Evolutionary conservation across 2,888 invertebrate species (phyloP), one percentile per base, ranked within the genome.

Genomic region (Dicyrtoma fusca): DNA sequence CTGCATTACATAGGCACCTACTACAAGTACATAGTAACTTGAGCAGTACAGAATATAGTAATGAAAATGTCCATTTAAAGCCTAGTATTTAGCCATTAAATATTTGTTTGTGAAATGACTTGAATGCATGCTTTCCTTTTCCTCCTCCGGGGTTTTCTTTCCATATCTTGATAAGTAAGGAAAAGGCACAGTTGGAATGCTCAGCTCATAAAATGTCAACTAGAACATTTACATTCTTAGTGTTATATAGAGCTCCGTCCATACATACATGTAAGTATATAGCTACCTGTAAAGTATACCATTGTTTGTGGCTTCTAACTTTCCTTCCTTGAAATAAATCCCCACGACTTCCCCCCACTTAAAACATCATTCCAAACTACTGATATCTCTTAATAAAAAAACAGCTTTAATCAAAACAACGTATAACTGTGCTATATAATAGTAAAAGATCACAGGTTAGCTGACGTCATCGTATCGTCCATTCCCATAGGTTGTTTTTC

Each of bases 1-100:
- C n/a, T n/a, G n/a, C n/a, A n/a, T n/a, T n/a, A n/a, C n/a, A n/a
- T n/a, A n/a, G n/a, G n/a, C n/a, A n/a, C n/a, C n/a, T n/a, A n/a
- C n/a, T n/a, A n/a, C n/a, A n/a, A n/a, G n/a, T n/a, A n/a, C n/a
- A n/a, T n/a, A n/a, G n/a, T n/a, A n/a, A n/a, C n/a, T n/a, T n/a
- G n/a, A n/a, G n/a, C n/a, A n/a, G n/a, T n/a, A n/a, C n/a, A n/a
- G n/a, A 34, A 25, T 57, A 11, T 6, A 57, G 57, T 57, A 57
- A 57, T 25, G 57, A 25, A 26, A 25, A 26, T 57, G 26, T 57
- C 23, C 21, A 57, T 23, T 57, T 57, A 57, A 57, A 57, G 23
- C 57, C 57, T 57, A 21, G 57, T 21, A 57, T 57, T 57, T 57
- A 57, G 57, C 57, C 57, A 57, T 57, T 57, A 57, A 57, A 57